Evolutionary conservation across 2,888 invertebrate genomes (phyloP).

Genomic region (Acleris literana): DNA sequence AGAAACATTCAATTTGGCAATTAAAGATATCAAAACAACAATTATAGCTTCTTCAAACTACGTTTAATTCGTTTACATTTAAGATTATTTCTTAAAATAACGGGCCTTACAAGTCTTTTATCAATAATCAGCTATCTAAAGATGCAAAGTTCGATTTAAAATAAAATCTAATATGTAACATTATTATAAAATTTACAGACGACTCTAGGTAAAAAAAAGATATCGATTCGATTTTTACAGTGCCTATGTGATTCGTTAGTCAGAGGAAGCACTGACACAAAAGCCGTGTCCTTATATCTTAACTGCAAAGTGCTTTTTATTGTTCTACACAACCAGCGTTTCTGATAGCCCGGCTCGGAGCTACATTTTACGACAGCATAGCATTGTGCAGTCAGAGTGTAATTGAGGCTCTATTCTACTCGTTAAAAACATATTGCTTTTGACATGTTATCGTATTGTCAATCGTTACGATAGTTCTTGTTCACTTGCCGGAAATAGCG

Average conservation of each 20-base stretch:
- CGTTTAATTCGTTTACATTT: too few relatives aligned
- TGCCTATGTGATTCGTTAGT: conserved; percentile 2
- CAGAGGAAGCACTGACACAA: neutral
- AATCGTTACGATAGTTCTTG: too few relatives aligned
- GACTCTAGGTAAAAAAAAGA: neutral
- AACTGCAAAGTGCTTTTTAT: conserved; percentile 5
- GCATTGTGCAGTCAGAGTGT: neutral
- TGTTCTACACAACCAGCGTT: neutral
- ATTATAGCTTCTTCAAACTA: too few relatives aligned
- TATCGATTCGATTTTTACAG: conserved; percentile 1
- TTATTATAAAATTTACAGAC: neutral
- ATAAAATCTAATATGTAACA: too few relatives aligned
- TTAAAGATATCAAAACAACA: too few relatives aligned
- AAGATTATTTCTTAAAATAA: too few relatives aligned
- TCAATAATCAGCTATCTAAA: too few relatives aligned
- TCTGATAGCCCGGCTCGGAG: neutral
- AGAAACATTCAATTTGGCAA: too few relatives aligned
- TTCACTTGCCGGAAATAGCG: too few relatives aligned
- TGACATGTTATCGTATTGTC: too few relatives aligned
- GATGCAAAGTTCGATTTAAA: too few relatives aligned
- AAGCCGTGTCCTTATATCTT: conserved; percentile 1
- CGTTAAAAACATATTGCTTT: neutral
- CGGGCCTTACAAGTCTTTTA: too few relatives aligned
- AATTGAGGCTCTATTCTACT: neutral
- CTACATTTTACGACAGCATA: neutral